Evolutionary conservation across 2,113 vertebrate species (phyloP), one percentile per base, ranked within the genome.

Genomic region (Sus scrofa): DNA sequence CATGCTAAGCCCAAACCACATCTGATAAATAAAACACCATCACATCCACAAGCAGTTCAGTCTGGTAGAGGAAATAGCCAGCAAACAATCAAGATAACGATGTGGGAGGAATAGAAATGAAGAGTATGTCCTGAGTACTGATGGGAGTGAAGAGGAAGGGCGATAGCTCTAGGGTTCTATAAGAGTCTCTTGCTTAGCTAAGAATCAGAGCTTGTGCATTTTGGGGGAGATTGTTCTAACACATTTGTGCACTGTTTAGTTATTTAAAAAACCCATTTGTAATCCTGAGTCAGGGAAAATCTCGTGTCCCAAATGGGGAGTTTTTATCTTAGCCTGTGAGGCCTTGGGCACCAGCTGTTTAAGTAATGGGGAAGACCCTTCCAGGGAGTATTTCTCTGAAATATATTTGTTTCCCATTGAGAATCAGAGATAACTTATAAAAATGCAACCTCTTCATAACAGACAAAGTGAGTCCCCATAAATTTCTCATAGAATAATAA

Each of bases 181-280:
- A n/a, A 83, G 20, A 89, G 32, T 85, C 50, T 86, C 50, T 67
- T 79, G 37, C 74, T 77, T 50, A 70, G 24, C n/a, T 26, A 83
- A 91, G 84, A 96, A 96, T 63, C 9, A 79, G 32, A 82, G 32
- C 81, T 70, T 12, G 58, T 84, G 30, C 22, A 65, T 60, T 79
- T 78, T 1, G 3, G 60, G 13, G 30, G 24, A 54, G 20, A 62
- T 68, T 73, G 83, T 91, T 39, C 68, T 79, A 92, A 84, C 30
- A 86, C 44, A 56, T 96, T 89, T 95, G 89, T 86, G 52, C 2
- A 50, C 63, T 14, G 3, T 54, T 89, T 83, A 96, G 50, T 67
- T 92, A 73, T 91, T 93, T 91, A 20, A 63, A 97, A 94, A 95
- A 50, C 58, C 58, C 52, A 92, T 96, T 96, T 95, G 44, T 95